Base-by-base conservation (phyloP, 92 coral and sea anemone species). In the Desmophyllum pertusum region DNA sequence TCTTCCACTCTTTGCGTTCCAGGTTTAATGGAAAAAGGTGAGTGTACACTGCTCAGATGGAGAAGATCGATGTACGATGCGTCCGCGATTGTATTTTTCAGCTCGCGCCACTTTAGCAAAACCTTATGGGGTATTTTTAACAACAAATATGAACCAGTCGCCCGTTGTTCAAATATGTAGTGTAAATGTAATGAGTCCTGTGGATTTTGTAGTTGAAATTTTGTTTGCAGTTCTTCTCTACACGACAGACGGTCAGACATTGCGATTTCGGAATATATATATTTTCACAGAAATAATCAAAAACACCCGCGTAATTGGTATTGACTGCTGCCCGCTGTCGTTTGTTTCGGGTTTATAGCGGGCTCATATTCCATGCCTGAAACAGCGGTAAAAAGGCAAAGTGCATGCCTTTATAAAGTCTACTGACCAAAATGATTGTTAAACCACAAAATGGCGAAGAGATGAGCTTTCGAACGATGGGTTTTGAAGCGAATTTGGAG, bases 1-100 rank as follows among this genome's bases (percentile, higher is more conserved):
- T 82, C 52, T 48, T 71, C 83, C 51, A 75, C 64, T 75, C 83
- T 84, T 37, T 37, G 63, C 8, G 48, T 21, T 40, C 48, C 74
- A 84, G 73, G 83, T 76, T 63, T 74, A 67, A 84, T 59, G 67
- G 65, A 53, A 66, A 84, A 73, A 31, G 88, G 88, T 52, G 76
- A 66, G 42, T 84, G 65, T 61, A 57, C 29, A 37, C 75, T 48
- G 72, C 79, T 82, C 62, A 48, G 65, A 48, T 65, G 75, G 27
- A 79, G 73, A 17, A 79, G 51, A 37, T 79, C 57, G 21, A 53
- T 38, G 53, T 38, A 79, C 37, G 70, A 53, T 27, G 52, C 67
- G 41, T 25, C 70, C 17, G 37, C 65, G 7, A 77, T 19, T n/a
- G 19, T 40, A 23, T 37, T 53, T 25, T 46, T 53, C 41, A 77